phyloP scores from a whole-genome alignment of 2,797 vertebrate species.

The Eulemur coronatus region DNA sequence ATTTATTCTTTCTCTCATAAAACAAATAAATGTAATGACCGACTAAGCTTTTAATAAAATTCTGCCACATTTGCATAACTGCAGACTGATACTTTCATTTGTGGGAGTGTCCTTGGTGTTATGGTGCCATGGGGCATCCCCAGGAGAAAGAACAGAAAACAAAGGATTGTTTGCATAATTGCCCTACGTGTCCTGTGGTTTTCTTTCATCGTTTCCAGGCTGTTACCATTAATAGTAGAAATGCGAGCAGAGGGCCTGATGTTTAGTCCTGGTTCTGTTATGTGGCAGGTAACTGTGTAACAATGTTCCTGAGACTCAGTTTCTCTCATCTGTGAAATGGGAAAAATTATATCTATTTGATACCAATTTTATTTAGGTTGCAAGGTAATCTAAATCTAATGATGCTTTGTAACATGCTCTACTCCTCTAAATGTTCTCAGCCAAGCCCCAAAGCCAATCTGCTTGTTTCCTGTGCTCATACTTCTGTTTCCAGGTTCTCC shows the following conservation, averaged over 20 bases:
- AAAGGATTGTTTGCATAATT: not conserved
- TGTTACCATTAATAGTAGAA: not conserved
- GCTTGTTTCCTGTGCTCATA: fast-evolving
- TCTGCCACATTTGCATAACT: not conserved
- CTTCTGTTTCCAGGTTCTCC: not conserved
- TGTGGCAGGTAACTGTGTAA: not conserved
- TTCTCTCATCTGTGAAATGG: slow-evolving; percentile 1
- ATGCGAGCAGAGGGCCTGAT: not conserved
- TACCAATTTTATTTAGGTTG: not conserved
- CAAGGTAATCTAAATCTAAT: not conserved
- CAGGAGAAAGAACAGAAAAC: not conserved
- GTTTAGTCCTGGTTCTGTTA: not conserved
- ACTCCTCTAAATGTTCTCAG: not conserved
- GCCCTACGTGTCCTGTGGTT: not conserved
- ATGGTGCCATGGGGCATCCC: not conserved
- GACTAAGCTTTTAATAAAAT: slow-evolving; percentile 47
- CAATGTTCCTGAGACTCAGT: not conserved
- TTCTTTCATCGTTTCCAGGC: not conserved
- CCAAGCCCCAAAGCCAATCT: not conserved
- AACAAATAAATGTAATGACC: slow-evolving; percentile 41
- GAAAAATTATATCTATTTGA: not conserved
- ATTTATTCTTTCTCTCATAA: slow-evolving; percentile 61
- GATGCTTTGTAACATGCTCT: not conserved
- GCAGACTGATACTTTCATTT: slow-evolving; percentile 33
- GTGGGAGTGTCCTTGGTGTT: slow-evolving; percentile 14